Conservation (phyloP, 2,113 vertebrate genomes). For the Galeopterus variegatus region DNA sequence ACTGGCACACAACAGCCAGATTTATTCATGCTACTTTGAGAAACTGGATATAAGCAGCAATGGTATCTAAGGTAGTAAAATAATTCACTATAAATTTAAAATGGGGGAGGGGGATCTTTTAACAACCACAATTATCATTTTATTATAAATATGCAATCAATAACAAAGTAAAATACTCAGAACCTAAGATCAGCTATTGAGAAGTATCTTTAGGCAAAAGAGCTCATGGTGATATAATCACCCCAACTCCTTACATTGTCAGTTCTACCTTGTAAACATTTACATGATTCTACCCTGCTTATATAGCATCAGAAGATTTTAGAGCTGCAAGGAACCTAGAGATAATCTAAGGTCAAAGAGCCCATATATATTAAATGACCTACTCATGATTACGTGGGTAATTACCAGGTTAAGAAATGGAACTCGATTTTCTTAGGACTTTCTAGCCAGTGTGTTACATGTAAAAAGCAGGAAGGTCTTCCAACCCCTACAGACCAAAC, state of each 20-base stretch:
- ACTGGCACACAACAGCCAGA: neutral
- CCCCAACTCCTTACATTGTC: neutral
- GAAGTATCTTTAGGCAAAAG: conserved; percentile 44
- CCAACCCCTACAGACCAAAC: conserved; percentile 22
- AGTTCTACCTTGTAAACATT: conserved; percentile 41
- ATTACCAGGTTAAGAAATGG: neutral
- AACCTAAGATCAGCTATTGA: conserved; percentile 5
- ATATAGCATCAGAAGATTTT: neutral
- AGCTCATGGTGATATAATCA: conserved; percentile 50
- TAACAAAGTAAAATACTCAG: conserved; percentile 44
- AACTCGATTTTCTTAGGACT: conserved; percentile 27
- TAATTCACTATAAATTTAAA: conserved; percentile 12
- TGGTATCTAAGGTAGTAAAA: neutral
- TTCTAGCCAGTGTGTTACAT: conserved; percentile 7
- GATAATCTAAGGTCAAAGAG: conserved; percentile 4
- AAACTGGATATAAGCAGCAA: neutral
- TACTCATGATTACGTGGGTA: neutral
- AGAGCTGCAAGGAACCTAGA: conserved; percentile 11
- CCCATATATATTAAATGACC: neutral
- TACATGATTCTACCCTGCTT: neutral
- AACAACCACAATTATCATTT: conserved; percentile 18
- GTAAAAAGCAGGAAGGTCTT: conserved; percentile 27
- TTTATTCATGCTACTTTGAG: conserved; percentile 6
- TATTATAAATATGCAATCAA: conserved; percentile 28
- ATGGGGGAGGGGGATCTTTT: neutral